Percentiles rank a stretch among this genome's conserved stretches.
phyloP scores from a whole-genome alignment of 2,888 invertebrate genomes.

The Lepidochrysops patricia region DNA sequence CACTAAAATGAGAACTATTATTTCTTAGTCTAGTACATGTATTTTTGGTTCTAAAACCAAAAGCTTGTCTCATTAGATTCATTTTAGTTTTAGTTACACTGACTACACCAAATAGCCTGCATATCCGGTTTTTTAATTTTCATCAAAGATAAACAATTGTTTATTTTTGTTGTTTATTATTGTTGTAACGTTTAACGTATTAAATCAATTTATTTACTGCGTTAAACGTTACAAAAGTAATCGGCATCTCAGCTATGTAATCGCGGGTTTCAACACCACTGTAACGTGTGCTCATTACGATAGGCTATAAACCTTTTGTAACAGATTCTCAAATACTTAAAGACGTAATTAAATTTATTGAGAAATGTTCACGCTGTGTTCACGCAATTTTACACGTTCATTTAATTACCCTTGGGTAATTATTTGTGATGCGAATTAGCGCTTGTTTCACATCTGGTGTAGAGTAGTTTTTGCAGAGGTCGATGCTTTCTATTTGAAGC shows the following conservation, averaged over 20 bases:
- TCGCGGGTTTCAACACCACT: not conserved
- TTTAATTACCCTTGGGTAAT: not conserved
- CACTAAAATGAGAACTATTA: too few relatives aligned
- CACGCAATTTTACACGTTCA: conserved; percentile 14
- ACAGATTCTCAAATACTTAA: conserved; percentile 5
- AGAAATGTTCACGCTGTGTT: not conserved
- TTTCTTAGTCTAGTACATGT: too few relatives aligned
- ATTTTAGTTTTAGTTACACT: too few relatives aligned
- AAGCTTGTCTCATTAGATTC: too few relatives aligned
- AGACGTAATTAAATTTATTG: conserved; percentile 5
- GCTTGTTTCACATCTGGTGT: too few relatives aligned
- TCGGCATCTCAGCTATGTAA: not conserved
- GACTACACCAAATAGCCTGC: too few relatives aligned
- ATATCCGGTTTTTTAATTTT: too few relatives aligned
- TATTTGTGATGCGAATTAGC: not conserved
- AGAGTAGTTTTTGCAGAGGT: not conserved
- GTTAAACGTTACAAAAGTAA: not conserved
- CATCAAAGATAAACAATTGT: too few relatives aligned
- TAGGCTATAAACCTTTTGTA: conserved; percentile 8
- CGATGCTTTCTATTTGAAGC: not conserved
- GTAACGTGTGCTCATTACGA: not conserved
- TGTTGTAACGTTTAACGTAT: not conserved
- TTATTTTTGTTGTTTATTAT: too few relatives aligned
- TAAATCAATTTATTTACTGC: too few relatives aligned
- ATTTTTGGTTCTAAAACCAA: too few relatives aligned